Base-by-base conservation (phyloP, 2,888 invertebrate genomes). In the Magallana nippona region DNA sequence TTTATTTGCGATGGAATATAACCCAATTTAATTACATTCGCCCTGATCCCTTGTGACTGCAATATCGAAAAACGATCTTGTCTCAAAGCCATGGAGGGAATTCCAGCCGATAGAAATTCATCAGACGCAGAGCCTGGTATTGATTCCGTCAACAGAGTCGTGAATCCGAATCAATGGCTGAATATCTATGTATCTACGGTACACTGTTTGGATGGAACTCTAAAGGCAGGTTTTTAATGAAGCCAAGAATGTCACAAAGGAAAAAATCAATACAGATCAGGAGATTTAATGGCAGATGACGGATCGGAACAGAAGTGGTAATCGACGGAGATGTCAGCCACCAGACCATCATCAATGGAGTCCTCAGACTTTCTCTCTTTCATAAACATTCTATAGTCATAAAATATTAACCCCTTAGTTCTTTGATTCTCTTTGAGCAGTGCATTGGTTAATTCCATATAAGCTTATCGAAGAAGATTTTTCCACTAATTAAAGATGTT, bases 31-130 rank as follows among this genome's bases (percentile, higher is more conserved):
- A 71, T 71, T 71, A 71, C 71, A 71, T 71, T 71, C 22, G 10
- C 27, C 32, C 27, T 71, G 71, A 32, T 71, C 71, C 13, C 71
- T 15, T 22, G 71, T 71, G 71, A 71, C 71, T 71, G 71, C 71
- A 22, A 71, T 71, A 71, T 71, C 71, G 71, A 71, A 71, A 71
- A 71, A 71, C 71, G 71, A 71, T 71, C 71, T 27, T 71, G 71
- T 71, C 71, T 71, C 71, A 71, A 71, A 71, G 71, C 71, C 71
- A 22, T 71, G 13, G 71, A 71, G 44, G 44, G 71, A 71, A 71
- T 27, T 71, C 71, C 71, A 71, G 27, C 27, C 27, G 71, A 71
- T 15, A 22, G 32, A 71, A 71, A 71, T 71, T 71, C 71, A 71
- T 71, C 71, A 27, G 71, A 32, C 71, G 32, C 71, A 71, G 27